Evolutionary conservation across 2,797 vertebrate species (phyloP).

Genomic region (Alouatta caraya): DNA sequence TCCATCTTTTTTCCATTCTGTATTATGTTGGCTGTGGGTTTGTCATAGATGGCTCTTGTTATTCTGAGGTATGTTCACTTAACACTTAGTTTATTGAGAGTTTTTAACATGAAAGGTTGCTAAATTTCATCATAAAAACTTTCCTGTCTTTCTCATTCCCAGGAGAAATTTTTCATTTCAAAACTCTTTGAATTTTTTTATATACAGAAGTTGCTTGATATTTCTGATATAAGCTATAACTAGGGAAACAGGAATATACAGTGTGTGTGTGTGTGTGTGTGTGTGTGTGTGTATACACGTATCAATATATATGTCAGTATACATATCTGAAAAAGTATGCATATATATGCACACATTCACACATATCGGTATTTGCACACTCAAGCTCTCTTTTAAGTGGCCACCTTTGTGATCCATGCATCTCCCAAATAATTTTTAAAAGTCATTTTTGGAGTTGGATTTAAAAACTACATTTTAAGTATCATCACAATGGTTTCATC

Average conservation of each 20-base stretch:
- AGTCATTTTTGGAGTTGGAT: neutral
- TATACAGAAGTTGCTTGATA: neutral
- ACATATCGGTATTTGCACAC: neutral
- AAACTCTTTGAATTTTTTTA: neutral
- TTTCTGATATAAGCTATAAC: neutral
- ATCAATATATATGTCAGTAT: neutral
- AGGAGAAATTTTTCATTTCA: neutral
- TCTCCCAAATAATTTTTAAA: neutral
- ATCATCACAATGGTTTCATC: neutral
- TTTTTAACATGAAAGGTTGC: neutral
- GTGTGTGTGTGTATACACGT: neutral
- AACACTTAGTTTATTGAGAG: neutral
- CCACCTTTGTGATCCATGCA: neutral
- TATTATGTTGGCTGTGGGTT: neutral
- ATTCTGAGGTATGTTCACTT: neutral
- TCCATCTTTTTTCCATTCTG: neutral
- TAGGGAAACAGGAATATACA: neutral
- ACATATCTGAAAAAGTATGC: too few species aligned
- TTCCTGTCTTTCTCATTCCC: neutral
- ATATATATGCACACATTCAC: neutral
- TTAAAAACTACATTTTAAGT: neutral
- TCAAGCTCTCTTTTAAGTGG: neutral
- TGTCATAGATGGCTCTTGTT: neutral
- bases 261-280: neutral
- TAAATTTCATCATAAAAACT: neutral